phyloP scores from a whole-genome alignment of 2,113 vertebrate genomes.

The Ceyx margarethae region DNA sequence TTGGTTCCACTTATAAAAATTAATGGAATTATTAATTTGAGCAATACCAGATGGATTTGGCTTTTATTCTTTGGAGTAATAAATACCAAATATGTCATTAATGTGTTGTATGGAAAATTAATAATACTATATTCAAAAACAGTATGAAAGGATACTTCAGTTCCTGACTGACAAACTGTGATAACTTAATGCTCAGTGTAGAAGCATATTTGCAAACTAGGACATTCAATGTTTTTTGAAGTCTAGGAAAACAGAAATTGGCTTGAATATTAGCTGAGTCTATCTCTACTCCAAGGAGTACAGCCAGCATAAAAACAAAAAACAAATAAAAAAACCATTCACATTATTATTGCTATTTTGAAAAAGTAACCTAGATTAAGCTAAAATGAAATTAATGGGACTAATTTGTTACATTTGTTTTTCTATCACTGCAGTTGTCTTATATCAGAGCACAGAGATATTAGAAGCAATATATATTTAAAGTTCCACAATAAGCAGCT shows the following conservation, averaged over 20 bases:
- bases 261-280: not conserved
- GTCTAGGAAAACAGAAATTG: conserved; percentile 37
- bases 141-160: conserved; percentile 22
- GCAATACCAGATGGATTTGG: conserved; percentile 5
- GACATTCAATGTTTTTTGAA: not conserved
- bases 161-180: conserved; percentile 10
- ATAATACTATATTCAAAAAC: not conserved
- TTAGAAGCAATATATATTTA: not conserved
- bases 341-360: not conserved
- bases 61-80: not conserved
- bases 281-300: not conserved
- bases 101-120: conserved; percentile 1
- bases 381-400: not conserved
- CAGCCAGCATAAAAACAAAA: not conserved
- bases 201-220: conserved; percentile 43
- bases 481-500: not conserved
- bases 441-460: not conserved
- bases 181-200: not conserved
- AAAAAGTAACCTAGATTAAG: not conserved
- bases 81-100: conserved; percentile 47
- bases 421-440: not conserved
- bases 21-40: not conserved
- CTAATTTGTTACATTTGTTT: not conserved
- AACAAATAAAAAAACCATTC: not conserved
- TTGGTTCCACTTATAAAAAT: not conserved